Evolutionary conservation across 2,888 invertebrate genomes (phyloP).

Genomic region (Pyrrhia umbra): DNA sequence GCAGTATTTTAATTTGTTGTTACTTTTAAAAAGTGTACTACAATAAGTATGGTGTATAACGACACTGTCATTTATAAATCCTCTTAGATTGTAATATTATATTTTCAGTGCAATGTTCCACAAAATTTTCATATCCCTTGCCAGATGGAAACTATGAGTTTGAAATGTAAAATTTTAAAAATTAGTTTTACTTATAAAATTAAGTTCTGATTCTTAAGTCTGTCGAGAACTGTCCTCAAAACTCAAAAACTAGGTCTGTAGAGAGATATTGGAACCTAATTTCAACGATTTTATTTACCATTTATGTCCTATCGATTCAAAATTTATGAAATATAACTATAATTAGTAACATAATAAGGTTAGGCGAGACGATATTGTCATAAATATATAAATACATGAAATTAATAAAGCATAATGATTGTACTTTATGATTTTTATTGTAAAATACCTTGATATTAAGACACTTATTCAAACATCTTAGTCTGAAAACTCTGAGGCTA

Average conservation of each 20-base stretch:
- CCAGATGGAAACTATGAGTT: constrained; percentile 82
- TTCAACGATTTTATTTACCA: constrained; percentile 87
- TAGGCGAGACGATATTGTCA: constrained; percentile 91
- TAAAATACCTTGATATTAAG: constrained; percentile 41
- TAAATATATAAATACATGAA: constrained; percentile 91
- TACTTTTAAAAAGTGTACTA: constrained; percentile 61
- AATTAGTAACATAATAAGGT: constrained; percentile 90
- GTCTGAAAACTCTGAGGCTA: not conserved
- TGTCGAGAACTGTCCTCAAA: constrained; percentile 79
- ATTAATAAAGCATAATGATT: constrained; percentile 91
- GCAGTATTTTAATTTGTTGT: constrained; percentile 72
- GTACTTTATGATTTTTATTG: constrained; percentile 86
- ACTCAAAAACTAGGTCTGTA: constrained; percentile 80
- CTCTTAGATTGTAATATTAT: constrained; percentile 53
- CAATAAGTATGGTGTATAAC: constrained; percentile 39
- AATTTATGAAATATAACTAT: constrained; percentile 89
- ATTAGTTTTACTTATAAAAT: constrained; percentile 80
- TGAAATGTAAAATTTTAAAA: constrained; percentile 79
- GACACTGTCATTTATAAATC: constrained; percentile 35
- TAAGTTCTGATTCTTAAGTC: constrained; percentile 84
- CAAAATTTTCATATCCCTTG: constrained; percentile 74
- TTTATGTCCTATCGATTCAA: constrained; percentile 90
- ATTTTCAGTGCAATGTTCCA: constrained; percentile 60
- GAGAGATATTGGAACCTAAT: constrained; percentile 80
- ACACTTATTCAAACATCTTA: not conserved